Evolutionary conservation across 2,888 invertebrate species (phyloP), one percentile per base, ranked within the genome.

Genomic region (Pheosia gnoma): DNA sequence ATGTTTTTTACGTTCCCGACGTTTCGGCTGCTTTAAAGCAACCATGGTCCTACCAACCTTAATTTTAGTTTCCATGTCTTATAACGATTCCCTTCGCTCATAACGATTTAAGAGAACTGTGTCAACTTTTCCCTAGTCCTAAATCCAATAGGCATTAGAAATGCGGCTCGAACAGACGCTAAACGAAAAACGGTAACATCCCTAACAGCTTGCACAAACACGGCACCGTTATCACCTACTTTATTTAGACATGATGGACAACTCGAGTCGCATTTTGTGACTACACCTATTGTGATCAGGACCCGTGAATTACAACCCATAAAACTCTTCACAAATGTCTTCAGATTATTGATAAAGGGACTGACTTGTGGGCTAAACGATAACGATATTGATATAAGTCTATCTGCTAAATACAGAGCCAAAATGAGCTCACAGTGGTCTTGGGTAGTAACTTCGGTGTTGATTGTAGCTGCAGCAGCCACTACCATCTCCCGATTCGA

Each of bases 121-220:
- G 58, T 53, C 62, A 59, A 70, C 54, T 51, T 63, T 61, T 65
- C 57, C 62, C 60, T 51, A 59, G 62, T 60, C 61, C 65, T 66
- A 69, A 66, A 65, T 70, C 62, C 65, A 71, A 59, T 58, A 71
- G 72, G 63, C 66, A 77, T 76, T 78, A 72, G 71, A 71, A 70
- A 70, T 76, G 75, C n/a, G 45, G 78, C 70, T 78, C 73, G 68
- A 68, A 71, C 66, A 70, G 62, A 67, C 71, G 91, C 87, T 92
- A 93, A 93, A 72, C 74, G 79, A 73, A 68, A 80, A 91, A 91
- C 93, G 90, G 92, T 91, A 83, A 80, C 83, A 85, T 69, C 84
- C 85, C 77, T 88, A 89, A 91, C 85, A 76, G 60, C 76, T 88
- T 84, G 60, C 77, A 80, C 87, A 91, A 91, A 92, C 80, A 90